Evolutionary conservation across 2,113 vertebrate genomes (phyloP).

Genomic region (Coturnix japonica): DNA sequence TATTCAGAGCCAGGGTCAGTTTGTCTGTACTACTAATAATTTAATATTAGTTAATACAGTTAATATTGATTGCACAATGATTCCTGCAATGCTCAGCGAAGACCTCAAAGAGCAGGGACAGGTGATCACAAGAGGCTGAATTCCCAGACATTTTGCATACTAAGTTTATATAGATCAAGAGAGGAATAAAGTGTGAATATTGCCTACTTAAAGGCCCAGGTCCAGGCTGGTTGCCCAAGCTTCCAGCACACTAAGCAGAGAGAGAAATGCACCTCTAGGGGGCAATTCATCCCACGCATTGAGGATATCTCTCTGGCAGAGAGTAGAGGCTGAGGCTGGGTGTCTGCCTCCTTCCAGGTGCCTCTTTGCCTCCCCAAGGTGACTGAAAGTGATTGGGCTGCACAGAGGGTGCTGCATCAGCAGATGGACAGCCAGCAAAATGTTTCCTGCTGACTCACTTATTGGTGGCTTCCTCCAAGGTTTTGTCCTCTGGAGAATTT

Average conservation of each 20-base stretch:
- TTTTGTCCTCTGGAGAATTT: not conserved
- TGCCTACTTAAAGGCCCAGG: not conserved
- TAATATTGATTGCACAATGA: constrained; percentile 19
- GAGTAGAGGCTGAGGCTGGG: not conserved
- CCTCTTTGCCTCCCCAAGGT: not conserved
- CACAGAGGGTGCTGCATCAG: not conserved
- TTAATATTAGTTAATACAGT: too few species aligned
- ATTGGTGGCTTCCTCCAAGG: not conserved
- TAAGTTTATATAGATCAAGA: not conserved
- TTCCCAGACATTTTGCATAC: not conserved
- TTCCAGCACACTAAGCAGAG: not conserved
- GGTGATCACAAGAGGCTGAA: not conserved
- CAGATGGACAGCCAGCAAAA: not conserved
- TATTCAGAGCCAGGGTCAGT: constrained; percentile 1
- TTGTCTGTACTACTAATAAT: constrained; percentile 29
- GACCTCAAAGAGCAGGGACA: not conserved
- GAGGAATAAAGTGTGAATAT: not conserved
- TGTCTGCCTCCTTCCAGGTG: not conserved
- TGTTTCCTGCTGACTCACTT: not conserved
- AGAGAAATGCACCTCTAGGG: constrained; percentile 39
- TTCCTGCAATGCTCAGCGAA: not conserved
- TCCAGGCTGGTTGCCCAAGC: not conserved
- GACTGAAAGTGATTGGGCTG: not conserved
- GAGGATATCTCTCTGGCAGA: not conserved
- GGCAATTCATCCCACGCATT: constrained; percentile 28